Evolutionary conservation across 2,888 invertebrate genomes (phyloP).

Genomic region (Malthinus flaveolus): DNA sequence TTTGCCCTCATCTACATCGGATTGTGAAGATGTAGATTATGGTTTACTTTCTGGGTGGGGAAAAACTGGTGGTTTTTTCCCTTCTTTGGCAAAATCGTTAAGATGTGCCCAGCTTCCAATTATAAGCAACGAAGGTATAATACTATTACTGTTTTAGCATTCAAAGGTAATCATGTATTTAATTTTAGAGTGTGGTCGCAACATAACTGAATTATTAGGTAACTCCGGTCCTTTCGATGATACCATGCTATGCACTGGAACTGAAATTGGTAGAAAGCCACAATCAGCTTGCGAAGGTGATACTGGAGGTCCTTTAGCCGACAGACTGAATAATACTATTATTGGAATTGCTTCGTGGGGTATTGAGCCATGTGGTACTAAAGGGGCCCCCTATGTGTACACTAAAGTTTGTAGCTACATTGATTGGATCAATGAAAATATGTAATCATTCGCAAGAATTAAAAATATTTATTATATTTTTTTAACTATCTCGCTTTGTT

Average conservation of each 20-base stretch:
- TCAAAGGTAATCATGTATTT: not conserved
- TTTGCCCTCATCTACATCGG: not conserved
- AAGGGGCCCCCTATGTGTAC: constrained; percentile 10
- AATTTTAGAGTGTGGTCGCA: constrained; percentile 4
- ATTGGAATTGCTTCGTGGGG: constrained; percentile 16
- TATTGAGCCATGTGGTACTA: constrained; percentile 8
- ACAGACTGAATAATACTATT: not conserved
- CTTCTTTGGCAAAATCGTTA: not conserved
- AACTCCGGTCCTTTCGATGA: not conserved
- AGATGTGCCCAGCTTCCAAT: constrained; percentile 3
- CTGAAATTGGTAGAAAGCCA: constrained; percentile 39
- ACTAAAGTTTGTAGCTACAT: constrained; percentile 9
- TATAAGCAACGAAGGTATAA: constrained; percentile 2
- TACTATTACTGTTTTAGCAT: not conserved
- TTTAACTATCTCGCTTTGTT: no score
- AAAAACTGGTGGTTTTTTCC: not conserved
- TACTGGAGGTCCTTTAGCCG: constrained; percentile 60
- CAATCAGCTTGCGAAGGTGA: constrained; percentile 59
- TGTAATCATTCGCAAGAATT: no score
- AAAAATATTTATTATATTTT: no score
- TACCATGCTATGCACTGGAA: not conserved
- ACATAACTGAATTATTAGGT: not conserved
- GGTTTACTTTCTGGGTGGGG: constrained; percentile 10
- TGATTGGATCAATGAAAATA: constrained; percentile 7
- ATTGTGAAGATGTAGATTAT: not conserved